These are phyloP conservation scores for Gulo gulo DNA, from an alignment of 2,113 vertebrate genomes.

Conservation along the genomic window DNA sequence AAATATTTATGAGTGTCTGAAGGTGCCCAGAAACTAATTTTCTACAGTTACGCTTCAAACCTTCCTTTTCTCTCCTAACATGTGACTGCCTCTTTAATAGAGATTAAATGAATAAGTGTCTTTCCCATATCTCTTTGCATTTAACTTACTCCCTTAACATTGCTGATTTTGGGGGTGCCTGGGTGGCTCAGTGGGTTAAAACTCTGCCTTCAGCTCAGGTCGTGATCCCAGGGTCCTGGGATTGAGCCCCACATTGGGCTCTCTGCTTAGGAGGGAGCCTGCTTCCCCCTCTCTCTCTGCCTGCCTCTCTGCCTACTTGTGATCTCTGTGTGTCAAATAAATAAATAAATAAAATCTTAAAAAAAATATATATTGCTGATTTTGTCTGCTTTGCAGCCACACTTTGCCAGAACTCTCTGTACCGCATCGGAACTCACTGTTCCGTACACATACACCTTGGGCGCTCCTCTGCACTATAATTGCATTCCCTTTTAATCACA, in stretches of 20 bases:
- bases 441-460: background rate
- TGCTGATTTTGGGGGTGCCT: background rate
- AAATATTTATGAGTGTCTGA: background rate
- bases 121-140: background rate
- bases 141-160: slow-evolving; percentile 64
- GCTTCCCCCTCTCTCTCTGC: too few relatives aligned
- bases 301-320: too few relatives aligned
- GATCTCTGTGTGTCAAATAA: too few relatives aligned
- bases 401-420: slow-evolving; percentile 2
- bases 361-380: too few relatives aligned
- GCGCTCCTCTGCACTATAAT: background rate
- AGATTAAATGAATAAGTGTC: background rate
- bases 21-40: background rate
- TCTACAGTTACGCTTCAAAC: background rate
- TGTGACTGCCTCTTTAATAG: background rate
- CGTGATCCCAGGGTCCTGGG: too few relatives aligned
- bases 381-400: background rate
- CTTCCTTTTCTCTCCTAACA: background rate
- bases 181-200: too few relatives aligned
- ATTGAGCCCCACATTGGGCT: too few relatives aligned
- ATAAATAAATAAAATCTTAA: too few relatives aligned
- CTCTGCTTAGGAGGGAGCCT: too few relatives aligned
- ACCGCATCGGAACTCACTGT: slow-evolving; percentile 42
- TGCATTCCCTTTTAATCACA: slow-evolving; percentile 65
- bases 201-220: too few relatives aligned